Evolutionary conservation across 2,888 invertebrate species (phyloP), one percentile per base, ranked within the genome.

Genomic region (Eucera pruinosa): DNA sequence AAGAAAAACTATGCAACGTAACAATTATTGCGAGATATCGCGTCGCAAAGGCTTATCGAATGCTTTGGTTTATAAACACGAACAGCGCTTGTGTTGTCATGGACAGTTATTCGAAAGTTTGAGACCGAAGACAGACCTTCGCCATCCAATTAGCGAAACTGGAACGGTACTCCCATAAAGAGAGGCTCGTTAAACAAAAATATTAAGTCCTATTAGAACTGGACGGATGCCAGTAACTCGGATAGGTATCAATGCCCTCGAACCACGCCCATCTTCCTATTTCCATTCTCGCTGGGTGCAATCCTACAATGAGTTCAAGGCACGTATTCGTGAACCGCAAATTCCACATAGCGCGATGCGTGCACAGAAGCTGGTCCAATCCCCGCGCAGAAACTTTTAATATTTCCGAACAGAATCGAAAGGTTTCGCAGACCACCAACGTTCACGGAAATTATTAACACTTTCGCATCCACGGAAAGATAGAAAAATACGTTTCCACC

Each of bases 141-240:
- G 57, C 20, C 67, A 82, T 85, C 88, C 88, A 90, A 90, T 90
- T 90, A 89, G 82, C 80, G 71, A 80, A 89, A 88, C 88, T 89
- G 76, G 89, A 80, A 77, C 88, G 79, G 64, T 41, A 55, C 66
- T 82, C 78, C 84, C 83, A 88, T 88, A 89, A 90, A 89, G 86
- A 86, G 87, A 84, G 88, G 82, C 88, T 88, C 88, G 88, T 90
- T 90, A 88, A 89, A 88, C 87, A 89, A 90, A 90, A 90, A 91
- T 90, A 89, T 89, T 87, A 88, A 87, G 88, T 89, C 88, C 87
- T 88, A 88, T 87, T 88, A 85, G 80, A 83, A 84, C 86, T 90
- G 90, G 90, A 88, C 80, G 81, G 68, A 64, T 81, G 90, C 90
- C 88, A 90, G 84, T 80, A n/a, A 61, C 84, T 83, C 83, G 81